Percentiles rank a stretch among this genome's conserved stretches.
phyloP scores from a whole-genome alignment of 1,140 invertebrate genomes.

The Chrysoperla carnea region DNA sequence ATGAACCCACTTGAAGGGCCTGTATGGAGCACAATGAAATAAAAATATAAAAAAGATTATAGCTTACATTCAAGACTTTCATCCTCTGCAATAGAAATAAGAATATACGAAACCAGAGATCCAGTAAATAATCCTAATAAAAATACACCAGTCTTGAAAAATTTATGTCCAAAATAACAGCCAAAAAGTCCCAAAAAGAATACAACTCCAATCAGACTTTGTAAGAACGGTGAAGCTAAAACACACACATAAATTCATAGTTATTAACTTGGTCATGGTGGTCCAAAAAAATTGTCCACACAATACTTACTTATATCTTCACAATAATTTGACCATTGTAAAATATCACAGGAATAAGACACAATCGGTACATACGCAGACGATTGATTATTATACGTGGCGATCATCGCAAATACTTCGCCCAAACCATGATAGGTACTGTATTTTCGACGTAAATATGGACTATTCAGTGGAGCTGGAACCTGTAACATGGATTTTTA shows the following conservation, averaged over 20 bases:
- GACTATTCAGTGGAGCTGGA: constrained; percentile 7
- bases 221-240: constrained; percentile 26
- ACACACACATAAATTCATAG: constrained; percentile 4
- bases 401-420: constrained; percentile 39
- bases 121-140: constrained; percentile 27
- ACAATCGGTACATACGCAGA: constrained; percentile 46
- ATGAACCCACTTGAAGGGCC: too few relatives aligned
- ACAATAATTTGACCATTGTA: constrained; percentile 23
- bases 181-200: constrained; percentile 38
- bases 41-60: neutral
- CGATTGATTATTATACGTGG: constrained; percentile 25
- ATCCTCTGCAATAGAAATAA: constrained; percentile 12
- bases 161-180: constrained; percentile 38
- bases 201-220: constrained; percentile 27
- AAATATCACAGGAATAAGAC: constrained; percentile 41
- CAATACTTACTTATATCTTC: constrained; percentile 23
- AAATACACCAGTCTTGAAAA: constrained; percentile 41
- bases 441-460: constrained; percentile 27
- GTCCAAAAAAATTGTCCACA: too few relatives aligned
- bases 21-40: too few relatives aligned
- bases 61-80: constrained; percentile 11
- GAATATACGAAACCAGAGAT: constrained; percentile 26
- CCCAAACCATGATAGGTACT: constrained; percentile 44
- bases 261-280: too few relatives aligned
- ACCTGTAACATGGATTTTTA: constrained; percentile 16